Evolutionary conservation across 2,888 invertebrate species (phyloP).

Genomic region (Salticus scenicus): DNA sequence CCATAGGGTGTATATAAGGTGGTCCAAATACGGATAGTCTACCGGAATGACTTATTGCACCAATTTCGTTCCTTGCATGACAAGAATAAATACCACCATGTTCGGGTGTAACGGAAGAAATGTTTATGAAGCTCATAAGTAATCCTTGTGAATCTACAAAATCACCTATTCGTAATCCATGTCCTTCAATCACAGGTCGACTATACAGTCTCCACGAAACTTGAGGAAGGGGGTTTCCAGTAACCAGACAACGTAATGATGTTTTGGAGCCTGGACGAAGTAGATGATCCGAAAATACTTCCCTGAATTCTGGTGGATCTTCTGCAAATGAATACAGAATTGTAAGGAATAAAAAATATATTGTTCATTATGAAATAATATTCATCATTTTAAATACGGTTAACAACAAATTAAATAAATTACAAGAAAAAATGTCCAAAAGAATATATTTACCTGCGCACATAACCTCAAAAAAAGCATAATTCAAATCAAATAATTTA

Average conservation of each 20-base stretch:
- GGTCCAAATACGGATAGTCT: conserved; percentile 54
- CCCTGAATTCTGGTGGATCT: conserved; percentile 63
- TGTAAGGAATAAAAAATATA: no score
- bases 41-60: conserved; percentile 60
- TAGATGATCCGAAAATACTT: conserved; percentile 58
- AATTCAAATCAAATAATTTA: no score
- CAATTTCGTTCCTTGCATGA: conserved; percentile 66
- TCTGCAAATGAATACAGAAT: conserved; percentile 40
- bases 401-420: no score
- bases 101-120: conserved; percentile 56
- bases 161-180: conserved; percentile 57
- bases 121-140: conserved; percentile 68
- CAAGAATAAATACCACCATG: conserved; percentile 67
- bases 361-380: no score
- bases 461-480: no score
- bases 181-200: conserved; percentile 55
- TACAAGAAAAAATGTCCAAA: no score
- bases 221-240: conserved; percentile 68
- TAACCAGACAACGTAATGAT: conserved; percentile 63
- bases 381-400: no score
- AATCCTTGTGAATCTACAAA: conserved; percentile 67
- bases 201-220: conserved; percentile 66
- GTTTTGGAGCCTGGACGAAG: conserved; percentile 53
- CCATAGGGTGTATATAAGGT: conserved; percentile 66
- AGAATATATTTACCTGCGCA: no score